Base-by-base conservation (phyloP, 2,888 invertebrate species). In the Cantharis lateralis region DNA sequence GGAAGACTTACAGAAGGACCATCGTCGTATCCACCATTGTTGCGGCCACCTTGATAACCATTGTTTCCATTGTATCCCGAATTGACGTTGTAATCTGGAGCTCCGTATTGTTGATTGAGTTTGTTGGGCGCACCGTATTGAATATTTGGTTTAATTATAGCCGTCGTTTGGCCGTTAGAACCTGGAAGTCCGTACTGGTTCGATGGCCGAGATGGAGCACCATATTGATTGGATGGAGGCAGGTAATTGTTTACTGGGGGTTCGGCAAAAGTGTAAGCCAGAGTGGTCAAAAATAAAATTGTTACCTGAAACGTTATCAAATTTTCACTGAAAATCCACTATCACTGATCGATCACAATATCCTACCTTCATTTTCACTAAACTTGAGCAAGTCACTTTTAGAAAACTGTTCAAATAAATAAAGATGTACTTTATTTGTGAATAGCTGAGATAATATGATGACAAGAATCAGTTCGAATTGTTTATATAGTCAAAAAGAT, bases 181-280 rank as follows among this genome's bases (percentile, higher is more conserved):
- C 66, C 16, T 71, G 76, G 82, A 70, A 72, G 77, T 80, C 81
- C 81, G 71, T 80, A 81, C 10, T 66, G 68, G 63, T 28, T 71
- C 32, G 76, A 78, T 32, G 80, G 80, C 62, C 78, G 68, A n/a
- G 80, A 71, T 32, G 85, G 85, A 15, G 85, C 82, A n/a, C 83
- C 83, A 70, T 86, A 87, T 70, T 84, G 81, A 77, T 80, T 83
- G 24, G 82, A 81, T 18, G 86, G 85, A 1, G 87, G 87, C 4
- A 87, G 80, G 81, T 88, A 88, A 80, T 80, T 85, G 70, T 84
- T 87, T 10, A 85, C 85, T 80, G 88, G 88, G 10, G 88, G 87
- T 81, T 88, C 88, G 10, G 87, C 87, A n/a, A 86, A 61, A 3
- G 82, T 86, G 15, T 85, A 16, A 7, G 85, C 83, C 16, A 85